Base-by-base conservation (phyloP, 1,140 invertebrate species). In the Bactericera cockerelli region DNA sequence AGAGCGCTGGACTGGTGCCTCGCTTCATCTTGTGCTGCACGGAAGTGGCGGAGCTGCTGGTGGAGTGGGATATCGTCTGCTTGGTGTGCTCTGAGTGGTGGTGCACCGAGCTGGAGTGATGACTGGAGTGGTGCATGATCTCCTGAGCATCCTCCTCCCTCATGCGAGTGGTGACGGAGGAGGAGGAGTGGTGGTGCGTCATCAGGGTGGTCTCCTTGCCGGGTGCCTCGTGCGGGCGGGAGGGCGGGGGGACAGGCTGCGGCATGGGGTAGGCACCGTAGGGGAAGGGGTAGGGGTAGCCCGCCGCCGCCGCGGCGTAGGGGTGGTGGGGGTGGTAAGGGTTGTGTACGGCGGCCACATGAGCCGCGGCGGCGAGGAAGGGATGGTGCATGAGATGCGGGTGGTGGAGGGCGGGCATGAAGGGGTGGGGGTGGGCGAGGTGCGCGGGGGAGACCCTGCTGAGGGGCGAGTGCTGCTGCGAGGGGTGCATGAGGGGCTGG, bases 221-320 rank as follows among this genome's bases (percentile, higher is more conserved):
- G 69, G 70, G 56, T 26, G 71, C 74, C 62, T 77, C 79, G 13
- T 75, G 72, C 39, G 76, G 75, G 3, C 81, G 71, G 63, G 79
- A 72, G 60, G 83, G 82, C 1, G 81, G 82, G 22, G 83, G 83
- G 63, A 83, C 82, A 1, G 83, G 80, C 64, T 86, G 80, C 4
- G 79, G 79, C 65, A 79, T 83, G 19, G 82, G 82, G 56, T 83
- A 75, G 1, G 83, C 81, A 2, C 79, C 79, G 65, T 84, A 84
- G 0, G 83, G 77, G 72, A 84, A 84, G n/a, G 77, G 75, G 68
- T 78, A 79, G 6, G 80, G 78, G 66, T 72, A 73, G 0, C 75
- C 77, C 0, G 79, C 76, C 25, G 78, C 74, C 63, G 81, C 81
- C 6, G 79, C 80, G 1, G 81, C 76, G 72, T 84, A 83, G 19